phyloP scores from a whole-genome alignment of 2,797 vertebrate genomes.

The Gouania willdenowi region DNA sequence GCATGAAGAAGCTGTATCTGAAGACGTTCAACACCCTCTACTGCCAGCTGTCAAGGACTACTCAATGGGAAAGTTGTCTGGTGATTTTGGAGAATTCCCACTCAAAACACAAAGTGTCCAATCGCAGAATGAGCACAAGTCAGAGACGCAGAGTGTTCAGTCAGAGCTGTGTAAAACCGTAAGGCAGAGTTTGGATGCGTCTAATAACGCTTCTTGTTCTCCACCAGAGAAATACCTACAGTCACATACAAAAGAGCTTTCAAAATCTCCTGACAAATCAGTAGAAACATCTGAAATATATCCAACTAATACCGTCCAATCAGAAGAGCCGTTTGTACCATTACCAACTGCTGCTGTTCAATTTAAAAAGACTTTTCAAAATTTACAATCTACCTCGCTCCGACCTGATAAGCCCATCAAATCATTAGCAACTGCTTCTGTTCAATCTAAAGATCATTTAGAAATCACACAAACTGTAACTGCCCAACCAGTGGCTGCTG shows the following conservation, averaged over 20 bases:
- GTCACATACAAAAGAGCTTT: not conserved
- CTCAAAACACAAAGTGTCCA: conserved; percentile 6
- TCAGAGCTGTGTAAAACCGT: conserved; percentile 7
- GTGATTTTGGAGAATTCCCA: conserved; percentile 33
- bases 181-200: conserved; percentile 10
- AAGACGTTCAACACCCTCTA: conserved; percentile 24
- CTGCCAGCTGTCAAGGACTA: conserved; percentile 30
- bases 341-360: too few relatives aligned
- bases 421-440: too few relatives aligned
- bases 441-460: too few relatives aligned
- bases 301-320: too few relatives aligned
- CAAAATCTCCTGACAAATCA: too few relatives aligned
- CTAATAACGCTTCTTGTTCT: too few relatives aligned
- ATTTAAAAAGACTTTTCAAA: too few relatives aligned
- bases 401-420: too few relatives aligned
- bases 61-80: conserved; percentile 29
- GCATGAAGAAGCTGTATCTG: conserved; percentile 23
- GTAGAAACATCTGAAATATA: too few relatives aligned
- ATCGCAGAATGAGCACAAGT: conserved; percentile 12
- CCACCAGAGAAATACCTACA: too few relatives aligned
- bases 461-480: conserved; percentile 11
- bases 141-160: conserved; percentile 8
- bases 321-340: too few relatives aligned
- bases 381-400: too few relatives aligned
- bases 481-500: conserved; percentile 12